Base-by-base conservation (phyloP, 1,140 invertebrate species). In the Ephestia elutella region DNA sequence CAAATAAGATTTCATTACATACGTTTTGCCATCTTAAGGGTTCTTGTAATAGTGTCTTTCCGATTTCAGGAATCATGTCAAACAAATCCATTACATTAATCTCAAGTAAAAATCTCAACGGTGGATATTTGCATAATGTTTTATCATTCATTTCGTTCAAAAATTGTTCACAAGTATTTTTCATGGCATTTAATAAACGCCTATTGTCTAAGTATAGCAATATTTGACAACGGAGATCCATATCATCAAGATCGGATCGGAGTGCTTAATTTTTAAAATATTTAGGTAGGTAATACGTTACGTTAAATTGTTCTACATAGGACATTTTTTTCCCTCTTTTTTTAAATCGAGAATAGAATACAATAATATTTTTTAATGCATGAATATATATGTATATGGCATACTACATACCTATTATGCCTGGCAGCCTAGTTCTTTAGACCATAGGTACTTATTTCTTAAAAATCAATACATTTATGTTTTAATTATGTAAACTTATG, bases 171-270 rank as follows among this genome's bases (percentile, higher is more conserved):
- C 82, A 86, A 8, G 49, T 44, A 56, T 59, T 57, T 61, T 73
- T 80, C 78, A 87, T 84, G 9, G 75, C 57, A 21, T 21, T 11
- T 59, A 84, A 64, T 58, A 71, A 64, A 56, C 66, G 64, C 66
- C 68, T 80, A 68, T 62, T 75, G 20, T 85, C 80, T 20, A 87
- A 73, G 62, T 83, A 87, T 51, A 85, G 68, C 71, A 87, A 75
- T 58, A 84, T 64, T 49, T 79, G 55, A 19, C 62, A 71, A n/a
- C 61, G 61, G 17, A 72, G 54, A 54, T 82, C 62, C 72, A 77
- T 80, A 54, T 25, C 59, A 44, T 5, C 38, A 32, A 10, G 1
- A 11, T 32, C n/a, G n/a, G n/a, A n/a, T n/a, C n/a, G n/a, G n/a
- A n/a, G n/a, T 25, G 21, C 21, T 25, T 25, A 3, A 25, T 25